Evolutionary conservation across 2,888 invertebrate genomes (phyloP), one percentile per base, ranked within the genome.

Genomic region (Amblyteles armatorius): DNA sequence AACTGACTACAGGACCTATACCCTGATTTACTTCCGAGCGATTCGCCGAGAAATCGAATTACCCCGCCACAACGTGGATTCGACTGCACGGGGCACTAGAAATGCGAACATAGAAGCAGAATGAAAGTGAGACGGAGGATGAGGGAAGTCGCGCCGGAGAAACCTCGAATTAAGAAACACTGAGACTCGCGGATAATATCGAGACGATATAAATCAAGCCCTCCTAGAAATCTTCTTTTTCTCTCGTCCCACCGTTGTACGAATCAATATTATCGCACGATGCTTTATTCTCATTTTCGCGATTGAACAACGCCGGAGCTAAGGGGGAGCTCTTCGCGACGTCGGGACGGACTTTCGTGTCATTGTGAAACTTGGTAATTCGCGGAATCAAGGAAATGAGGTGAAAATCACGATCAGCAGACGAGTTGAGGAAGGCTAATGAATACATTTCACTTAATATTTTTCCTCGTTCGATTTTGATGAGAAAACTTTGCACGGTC

Each of bases 91-190:
- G 89, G 87, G 90, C 88, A 63, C 69, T 74, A 68, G 71, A 55
- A 48, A 69, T 71, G 67, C 57, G 63, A 48, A 72, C 67, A 76
- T 60, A 83, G 60, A 77, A 80, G 36, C 48, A 50, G 72, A 44
- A 13, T 40, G 63, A 50, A 79, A 65, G 72, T 36, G 48, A 50
- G 65, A 78, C 48, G 73, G 65, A 73, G 48, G 57, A 67, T 52
- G 44, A 22, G 69, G 11, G 5, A 79, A 40, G 48, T 60, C 50
- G 4, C 57, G 52, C 19, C 16, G 72, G 60, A 78, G 85, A 83
- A 90, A 91, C 91, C 91, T 91, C 92, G 91, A 93, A 93, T 93
- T 93, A 93, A 92, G 92, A 93, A 93, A 92, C 91, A 93, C 93
- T 92, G 93, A 93, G 93, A 91, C 86, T 88, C 91, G 92, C 93